phyloP scores from a whole-genome alignment of 1,140 invertebrate genomes.

The Drosophila ficusphila region DNA sequence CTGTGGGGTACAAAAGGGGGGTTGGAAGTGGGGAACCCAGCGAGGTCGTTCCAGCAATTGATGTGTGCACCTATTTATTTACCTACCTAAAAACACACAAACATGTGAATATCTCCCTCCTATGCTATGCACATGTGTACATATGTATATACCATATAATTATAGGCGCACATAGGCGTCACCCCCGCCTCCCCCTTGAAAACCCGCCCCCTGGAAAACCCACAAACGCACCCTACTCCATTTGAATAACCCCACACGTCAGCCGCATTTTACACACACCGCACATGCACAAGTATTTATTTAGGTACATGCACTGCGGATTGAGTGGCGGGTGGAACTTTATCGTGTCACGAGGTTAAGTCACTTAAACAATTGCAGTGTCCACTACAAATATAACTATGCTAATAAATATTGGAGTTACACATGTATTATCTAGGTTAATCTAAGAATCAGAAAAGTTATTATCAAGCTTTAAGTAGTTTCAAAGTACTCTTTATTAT shows the following conservation, averaged over 20 bases:
- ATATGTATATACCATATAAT: constrained; percentile 24
- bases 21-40: neutral
- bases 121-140: constrained; percentile 3
- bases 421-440: too few species aligned
- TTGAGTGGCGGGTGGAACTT: constrained; percentile 1
- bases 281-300: constrained; percentile 17
- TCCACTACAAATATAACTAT: too few species aligned
- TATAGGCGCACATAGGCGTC: constrained; percentile 42
- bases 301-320: constrained; percentile 1
- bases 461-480: too few species aligned
- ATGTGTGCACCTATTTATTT: constrained; percentile 26
- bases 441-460: too few species aligned
- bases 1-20: neutral
- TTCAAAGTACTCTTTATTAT: too few species aligned
- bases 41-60: constrained; percentile 41
- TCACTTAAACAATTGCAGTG: neutral
- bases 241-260: constrained; percentile 9
- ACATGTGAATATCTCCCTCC: too few species aligned
- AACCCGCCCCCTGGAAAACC: constrained; percentile 1
- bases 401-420: too few species aligned
- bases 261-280: constrained; percentile 1
- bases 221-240: constrained; percentile 50
- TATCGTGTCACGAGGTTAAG: constrained; percentile 34
- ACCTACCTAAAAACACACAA: neutral
- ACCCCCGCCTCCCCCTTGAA: too few species aligned